A percentile compares a stretch with the other conserved stretches of the same genome.
phyloP scores from a whole-genome alignment of 2,113 vertebrate genomes.

The Chlorodrepanis virens region DNA sequence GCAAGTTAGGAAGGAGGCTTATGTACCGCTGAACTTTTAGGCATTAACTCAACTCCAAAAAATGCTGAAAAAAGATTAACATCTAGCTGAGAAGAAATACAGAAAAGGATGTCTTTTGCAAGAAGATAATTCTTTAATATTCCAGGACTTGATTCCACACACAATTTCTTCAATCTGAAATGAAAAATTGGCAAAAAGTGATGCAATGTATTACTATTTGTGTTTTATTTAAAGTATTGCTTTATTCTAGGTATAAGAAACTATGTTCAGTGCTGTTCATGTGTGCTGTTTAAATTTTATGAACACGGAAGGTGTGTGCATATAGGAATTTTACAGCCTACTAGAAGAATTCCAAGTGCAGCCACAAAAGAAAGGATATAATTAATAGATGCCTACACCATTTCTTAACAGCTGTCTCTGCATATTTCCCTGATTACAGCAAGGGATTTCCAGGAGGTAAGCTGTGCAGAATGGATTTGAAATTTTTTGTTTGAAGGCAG shows the following conservation, averaged over 20 bases:
- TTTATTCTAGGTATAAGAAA: background rate
- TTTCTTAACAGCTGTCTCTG: background rate
- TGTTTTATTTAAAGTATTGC: background rate
- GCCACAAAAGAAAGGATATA: background rate
- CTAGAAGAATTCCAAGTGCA: background rate
- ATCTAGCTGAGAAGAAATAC: background rate
- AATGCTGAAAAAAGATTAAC: background rate
- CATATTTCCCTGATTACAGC: background rate
- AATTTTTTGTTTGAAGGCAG: slow-evolving; percentile 12
- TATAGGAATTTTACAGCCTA: background rate
- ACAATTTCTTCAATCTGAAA: background rate
- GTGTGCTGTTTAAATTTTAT: background rate
- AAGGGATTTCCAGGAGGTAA: background rate
- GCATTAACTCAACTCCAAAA: background rate
- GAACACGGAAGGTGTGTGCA: background rate
- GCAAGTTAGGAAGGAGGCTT: background rate
- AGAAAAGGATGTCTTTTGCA: background rate
- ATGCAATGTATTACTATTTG: background rate
- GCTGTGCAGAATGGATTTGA: background rate
- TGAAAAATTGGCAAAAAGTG: background rate
- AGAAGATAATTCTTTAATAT: background rate
- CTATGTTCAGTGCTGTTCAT: background rate
- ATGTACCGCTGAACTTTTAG: background rate
- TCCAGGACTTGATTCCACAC: background rate
- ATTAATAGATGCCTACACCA: background rate